A percentile compares a stretch with the other conserved stretches of the same genome.
Conservation (phyloP, 2,888 invertebrate species). For the Tetragonisca angustula region DNA sequence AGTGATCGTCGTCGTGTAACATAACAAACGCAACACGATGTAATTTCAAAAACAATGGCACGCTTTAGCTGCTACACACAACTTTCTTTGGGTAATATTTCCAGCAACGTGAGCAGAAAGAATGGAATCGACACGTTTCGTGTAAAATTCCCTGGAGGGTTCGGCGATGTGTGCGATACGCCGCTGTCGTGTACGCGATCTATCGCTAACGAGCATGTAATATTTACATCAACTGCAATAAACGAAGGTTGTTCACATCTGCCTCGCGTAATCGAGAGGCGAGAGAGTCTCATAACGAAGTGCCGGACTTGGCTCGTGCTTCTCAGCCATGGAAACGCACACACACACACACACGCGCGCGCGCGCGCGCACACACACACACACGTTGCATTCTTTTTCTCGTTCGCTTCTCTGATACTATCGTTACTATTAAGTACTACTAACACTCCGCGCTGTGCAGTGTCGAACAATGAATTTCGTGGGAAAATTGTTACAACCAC, state of each 20-base stretch:
- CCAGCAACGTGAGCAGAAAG: slow-evolving; percentile 32
- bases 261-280: slow-evolving; percentile 68
- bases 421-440: not conserved
- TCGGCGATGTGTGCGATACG: not conserved
- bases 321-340: slow-evolving; percentile 55
- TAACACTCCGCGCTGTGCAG: not conserved
- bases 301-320: slow-evolving; percentile 63
- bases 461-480: slow-evolving; percentile 1
- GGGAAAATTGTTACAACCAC: not conserved
- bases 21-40: not conserved
- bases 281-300: slow-evolving; percentile 71
- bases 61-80: not conserved
- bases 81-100: not conserved
- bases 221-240: slow-evolving; percentile 79
- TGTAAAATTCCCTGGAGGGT: slow-evolving; percentile 17
- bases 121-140: slow-evolving; percentile 39
- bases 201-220: slow-evolving; percentile 78
- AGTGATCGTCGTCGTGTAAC: not conserved
- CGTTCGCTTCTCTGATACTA: not conserved
- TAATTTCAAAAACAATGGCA: slow-evolving; percentile 17
- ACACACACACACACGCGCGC: slow-evolving; percentile 33
- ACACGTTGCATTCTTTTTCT: slow-evolving; percentile 10
- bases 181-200: slow-evolving; percentile 58
- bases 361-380: slow-evolving; percentile 36
- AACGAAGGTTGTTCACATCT: slow-evolving; percentile 78